Conservation (phyloP, 1,140 invertebrate species). For the Heliconius eleuchia region DNA sequence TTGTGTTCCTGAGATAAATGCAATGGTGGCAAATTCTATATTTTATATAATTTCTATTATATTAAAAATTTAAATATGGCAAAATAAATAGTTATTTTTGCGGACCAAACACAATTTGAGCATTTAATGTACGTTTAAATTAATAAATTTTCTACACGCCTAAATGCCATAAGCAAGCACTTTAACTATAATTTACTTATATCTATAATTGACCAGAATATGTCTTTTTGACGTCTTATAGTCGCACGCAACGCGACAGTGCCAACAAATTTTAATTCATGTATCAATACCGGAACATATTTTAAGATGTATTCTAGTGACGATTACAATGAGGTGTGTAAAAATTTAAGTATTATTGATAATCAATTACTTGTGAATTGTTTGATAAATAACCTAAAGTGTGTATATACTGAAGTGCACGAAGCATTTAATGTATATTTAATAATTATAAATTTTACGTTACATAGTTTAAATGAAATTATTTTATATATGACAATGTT, state of each 20-base stretch:
- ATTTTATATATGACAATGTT: neutral
- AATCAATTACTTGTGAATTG: neutral
- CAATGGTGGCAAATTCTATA: too few species aligned
- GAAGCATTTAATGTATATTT: neutral
- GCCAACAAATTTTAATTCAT: slow-evolving; percentile 22
- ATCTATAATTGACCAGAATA: neutral
- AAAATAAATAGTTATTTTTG: too few species aligned
- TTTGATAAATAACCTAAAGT: neutral
- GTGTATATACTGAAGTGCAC: neutral
- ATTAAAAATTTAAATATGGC: too few species aligned
- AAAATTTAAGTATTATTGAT: neutral
- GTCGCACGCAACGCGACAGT: slow-evolving; percentile 24
- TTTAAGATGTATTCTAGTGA: slow-evolving; percentile 79
- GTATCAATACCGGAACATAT: neutral
- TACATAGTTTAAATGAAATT: neutral
- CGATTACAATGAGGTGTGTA: slow-evolving; percentile 77
- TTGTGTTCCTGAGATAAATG: too few species aligned
- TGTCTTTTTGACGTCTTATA: slow-evolving; percentile 2
- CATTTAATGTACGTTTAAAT: too few species aligned
- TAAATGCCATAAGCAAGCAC: neutral
- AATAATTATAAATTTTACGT: too few species aligned
- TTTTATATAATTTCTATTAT: too few species aligned
- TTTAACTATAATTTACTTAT: neutral
- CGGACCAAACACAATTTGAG: too few species aligned
- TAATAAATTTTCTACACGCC: too few species aligned